These are phyloP conservation scores for Melitaea athalia DNA, from an alignment of 2,888 invertebrate species.

Conservation along the genomic window DNA sequence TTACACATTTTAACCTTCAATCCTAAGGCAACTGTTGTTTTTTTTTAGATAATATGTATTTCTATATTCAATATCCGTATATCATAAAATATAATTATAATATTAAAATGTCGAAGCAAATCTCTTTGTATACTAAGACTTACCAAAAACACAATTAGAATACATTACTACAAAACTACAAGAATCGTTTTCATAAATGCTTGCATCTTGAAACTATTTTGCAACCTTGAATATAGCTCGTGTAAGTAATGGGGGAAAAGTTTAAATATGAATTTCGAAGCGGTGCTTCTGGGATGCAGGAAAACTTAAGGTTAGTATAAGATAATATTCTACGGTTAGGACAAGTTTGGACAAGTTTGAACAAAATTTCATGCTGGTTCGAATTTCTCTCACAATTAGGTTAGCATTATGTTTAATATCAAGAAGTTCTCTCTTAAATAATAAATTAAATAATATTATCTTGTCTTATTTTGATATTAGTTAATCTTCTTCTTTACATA, in stretches of 20 bases:
- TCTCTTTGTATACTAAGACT: not conserved
- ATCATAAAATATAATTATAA: too few relatives aligned
- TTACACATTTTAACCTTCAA: too few relatives aligned
- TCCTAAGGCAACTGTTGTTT: too few relatives aligned
- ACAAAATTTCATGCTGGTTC: not conserved
- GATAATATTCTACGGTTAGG: conserved; percentile 15
- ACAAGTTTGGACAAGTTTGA: conserved; percentile 4
- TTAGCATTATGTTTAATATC: not conserved
- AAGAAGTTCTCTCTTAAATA: not conserved
- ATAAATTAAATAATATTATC: too few relatives aligned
- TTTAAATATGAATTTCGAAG: conserved; percentile 14
- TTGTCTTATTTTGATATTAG: too few relatives aligned
- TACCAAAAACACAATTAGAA: too few relatives aligned
- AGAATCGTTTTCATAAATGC: too few relatives aligned
- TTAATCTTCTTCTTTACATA: too few relatives aligned
- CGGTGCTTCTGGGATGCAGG: conserved; percentile 3
- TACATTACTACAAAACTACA: too few relatives aligned
- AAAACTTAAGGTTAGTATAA: not conserved
- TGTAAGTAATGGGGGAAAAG: not conserved
- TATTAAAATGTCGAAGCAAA: not conserved
- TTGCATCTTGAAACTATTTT: not conserved
- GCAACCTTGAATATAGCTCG: conserved; percentile 5
- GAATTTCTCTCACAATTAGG: not conserved
- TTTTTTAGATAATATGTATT: too few relatives aligned
- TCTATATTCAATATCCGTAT: too few relatives aligned